These are phyloP conservation scores for Amphilophus citrinellus DNA, from an alignment of 2,113 vertebrate species.

Conservation along the genomic window DNA sequence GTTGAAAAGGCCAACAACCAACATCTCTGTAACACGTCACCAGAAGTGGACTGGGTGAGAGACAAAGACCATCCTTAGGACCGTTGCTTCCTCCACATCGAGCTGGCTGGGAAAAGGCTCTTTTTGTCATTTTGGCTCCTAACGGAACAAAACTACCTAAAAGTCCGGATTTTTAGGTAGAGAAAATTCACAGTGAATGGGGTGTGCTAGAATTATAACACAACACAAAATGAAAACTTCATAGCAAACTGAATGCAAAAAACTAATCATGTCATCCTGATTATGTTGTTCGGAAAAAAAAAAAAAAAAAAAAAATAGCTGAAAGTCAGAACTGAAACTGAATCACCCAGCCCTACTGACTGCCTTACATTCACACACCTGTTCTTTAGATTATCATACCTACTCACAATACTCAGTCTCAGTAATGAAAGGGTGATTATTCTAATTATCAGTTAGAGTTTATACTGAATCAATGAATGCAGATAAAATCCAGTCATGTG, in stretches of 20 bases:
- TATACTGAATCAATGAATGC: too few species aligned
- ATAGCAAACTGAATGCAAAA: not conserved
- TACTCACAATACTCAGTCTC: not conserved
- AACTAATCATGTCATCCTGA: not conserved
- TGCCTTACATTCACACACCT: not conserved
- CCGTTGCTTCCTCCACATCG: too few species aligned
- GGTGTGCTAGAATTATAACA: too few species aligned
- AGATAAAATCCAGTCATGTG: not conserved
- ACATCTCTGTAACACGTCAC: not conserved
- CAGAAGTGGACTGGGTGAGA: too few species aligned
- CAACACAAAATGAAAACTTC: too few species aligned
- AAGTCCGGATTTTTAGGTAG: too few species aligned
- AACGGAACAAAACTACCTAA: too few species aligned
- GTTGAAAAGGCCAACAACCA: not conserved
- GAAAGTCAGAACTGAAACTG: not conserved
- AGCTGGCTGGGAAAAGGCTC: too few species aligned
- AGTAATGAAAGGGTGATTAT: not conserved
- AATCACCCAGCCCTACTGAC: not conserved
- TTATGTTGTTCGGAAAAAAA: not conserved
- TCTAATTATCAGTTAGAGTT: too few species aligned
- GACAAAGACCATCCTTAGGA: too few species aligned
- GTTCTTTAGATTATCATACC: not conserved
- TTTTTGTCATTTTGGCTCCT: too few species aligned
- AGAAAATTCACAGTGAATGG: too few species aligned
- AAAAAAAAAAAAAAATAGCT: not conserved